A percentile compares a stretch with the other conserved stretches of the same genome.
These are phyloP conservation scores for Drosophila aldrichi DNA, from an alignment of 2,888 invertebrate species.

Conservation along the genomic window DNA sequence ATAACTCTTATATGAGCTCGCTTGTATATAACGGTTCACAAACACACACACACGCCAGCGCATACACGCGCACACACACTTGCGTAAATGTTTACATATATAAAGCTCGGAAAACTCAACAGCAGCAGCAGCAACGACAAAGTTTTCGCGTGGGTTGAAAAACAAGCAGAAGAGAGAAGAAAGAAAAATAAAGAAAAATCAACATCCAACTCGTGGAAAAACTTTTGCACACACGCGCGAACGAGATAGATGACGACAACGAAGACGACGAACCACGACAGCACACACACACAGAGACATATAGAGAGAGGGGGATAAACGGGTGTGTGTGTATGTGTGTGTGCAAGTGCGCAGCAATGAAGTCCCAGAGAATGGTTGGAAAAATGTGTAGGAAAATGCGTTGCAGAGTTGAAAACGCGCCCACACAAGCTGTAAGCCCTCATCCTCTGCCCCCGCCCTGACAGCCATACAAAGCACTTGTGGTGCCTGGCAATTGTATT, in stretches of 20 bases:
- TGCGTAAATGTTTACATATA: conserved; percentile 41
- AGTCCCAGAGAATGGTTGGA: conserved; percentile 44
- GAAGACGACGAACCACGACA: conserved; percentile 54
- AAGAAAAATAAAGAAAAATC: conserved; percentile 47
- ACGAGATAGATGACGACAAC: conserved; percentile 68
- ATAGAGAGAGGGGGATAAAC: conserved; percentile 14
- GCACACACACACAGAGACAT: conserved; percentile 10
- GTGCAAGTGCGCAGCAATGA: conserved; percentile 59
- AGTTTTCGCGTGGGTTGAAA: conserved; percentile 67
- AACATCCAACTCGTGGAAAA: conserved; percentile 68
- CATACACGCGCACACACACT: conserved; percentile 29
- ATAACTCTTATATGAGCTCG: conserved; percentile 75
- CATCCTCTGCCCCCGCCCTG: conserved; percentile 10
- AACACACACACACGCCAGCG: conserved; percentile 24
- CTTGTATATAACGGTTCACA: conserved; percentile 55
- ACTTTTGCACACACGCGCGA: conserved; percentile 69
- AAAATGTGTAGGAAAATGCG: conserved; percentile 61
- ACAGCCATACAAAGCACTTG: conserved; percentile 56
- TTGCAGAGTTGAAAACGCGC: conserved; percentile 25
- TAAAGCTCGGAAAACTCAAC: conserved; percentile 58
- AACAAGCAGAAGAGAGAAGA: conserved; percentile 41
- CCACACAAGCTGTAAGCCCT: conserved; percentile 12
- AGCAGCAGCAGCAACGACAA: conserved; percentile 53
- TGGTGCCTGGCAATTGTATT: conserved; percentile 56
- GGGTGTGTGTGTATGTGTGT: conserved; percentile 36